These are phyloP conservation scores for Corythornis cristatus DNA, from an alignment of 2,113 vertebrate genomes.

Conservation along the genomic window DNA sequence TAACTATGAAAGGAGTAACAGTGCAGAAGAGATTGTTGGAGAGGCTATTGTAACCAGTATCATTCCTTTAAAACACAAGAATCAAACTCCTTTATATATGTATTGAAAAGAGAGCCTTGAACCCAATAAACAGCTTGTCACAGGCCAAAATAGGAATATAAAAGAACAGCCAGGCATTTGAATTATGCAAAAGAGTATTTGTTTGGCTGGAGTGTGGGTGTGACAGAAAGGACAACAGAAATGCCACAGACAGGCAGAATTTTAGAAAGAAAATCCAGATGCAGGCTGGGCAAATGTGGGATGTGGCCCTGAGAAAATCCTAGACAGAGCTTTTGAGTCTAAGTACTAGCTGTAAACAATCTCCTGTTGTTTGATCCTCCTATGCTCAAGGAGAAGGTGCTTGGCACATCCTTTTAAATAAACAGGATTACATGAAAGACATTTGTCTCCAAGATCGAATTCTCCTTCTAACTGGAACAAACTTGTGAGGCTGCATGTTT, in stretches of 20 bases:
- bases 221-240: constrained; percentile 8
- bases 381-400: constrained; percentile 47
- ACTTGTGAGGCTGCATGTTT: neutral
- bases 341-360: constrained; percentile 52
- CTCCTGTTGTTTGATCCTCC: constrained; percentile 56
- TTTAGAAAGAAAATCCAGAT: constrained; percentile 45
- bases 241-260: neutral
- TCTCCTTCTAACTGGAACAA: neutral
- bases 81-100: neutral
- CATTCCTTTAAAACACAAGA: neutral
- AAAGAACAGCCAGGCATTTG: neutral
- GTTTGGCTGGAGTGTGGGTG: neutral
- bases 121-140: neutral
- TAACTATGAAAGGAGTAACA: neutral
- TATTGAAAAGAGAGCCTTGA: neutral
- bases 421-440: constrained; percentile 33
- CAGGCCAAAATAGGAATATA: neutral
- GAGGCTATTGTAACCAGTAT: neutral
- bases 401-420: constrained; percentile 33
- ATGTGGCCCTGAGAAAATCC: neutral
- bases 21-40: neutral
- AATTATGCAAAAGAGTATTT: neutral
- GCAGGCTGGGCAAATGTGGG: constrained; percentile 1
- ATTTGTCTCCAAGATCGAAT: neutral
- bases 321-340: constrained; percentile 20